A percentile compares a stretch with the other conserved stretches of the same genome.
Evolutionary conservation across 1,140 invertebrate genomes (phyloP).

Genomic region (Halictus rubicundus): DNA sequence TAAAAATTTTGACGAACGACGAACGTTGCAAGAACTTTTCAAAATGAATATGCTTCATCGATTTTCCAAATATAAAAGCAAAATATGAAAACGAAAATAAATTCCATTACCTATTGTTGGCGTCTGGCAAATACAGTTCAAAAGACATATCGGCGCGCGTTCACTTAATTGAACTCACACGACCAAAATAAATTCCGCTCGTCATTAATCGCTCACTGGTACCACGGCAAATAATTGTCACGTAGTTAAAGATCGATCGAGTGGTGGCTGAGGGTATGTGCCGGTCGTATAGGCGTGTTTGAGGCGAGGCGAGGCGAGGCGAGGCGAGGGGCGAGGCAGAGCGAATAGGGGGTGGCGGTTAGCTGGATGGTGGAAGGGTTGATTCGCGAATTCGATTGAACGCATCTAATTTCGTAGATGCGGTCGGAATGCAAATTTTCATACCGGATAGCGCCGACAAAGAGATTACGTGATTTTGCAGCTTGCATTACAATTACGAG

Average conservation of each 20-base stretch:
- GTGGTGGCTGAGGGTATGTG: neutral
- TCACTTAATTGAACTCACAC: neutral
- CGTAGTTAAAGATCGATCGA: slow-evolving; percentile 16
- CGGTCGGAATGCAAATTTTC: slow-evolving; percentile 38
- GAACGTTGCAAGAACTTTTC: no score
- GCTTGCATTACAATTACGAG: slow-evolving; percentile 8
- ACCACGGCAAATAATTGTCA: slow-evolving; percentile 25
- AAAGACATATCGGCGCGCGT: neutral
- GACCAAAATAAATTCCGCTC: slow-evolving; percentile 1
- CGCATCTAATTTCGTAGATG: slow-evolving; percentile 10
- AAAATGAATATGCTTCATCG: no score
- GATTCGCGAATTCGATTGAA: slow-evolving; percentile 26
- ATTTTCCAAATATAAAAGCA: neutral
- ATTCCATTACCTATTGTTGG: neutral
- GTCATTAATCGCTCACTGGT: neutral
- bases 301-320: no score
- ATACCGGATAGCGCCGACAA: neutral
- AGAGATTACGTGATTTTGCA: slow-evolving; percentile 34
- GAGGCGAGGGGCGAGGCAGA: neutral
- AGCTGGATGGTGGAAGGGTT: neutral
- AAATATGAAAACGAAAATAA: no score
- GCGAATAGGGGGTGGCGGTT: no score
- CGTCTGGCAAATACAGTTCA: neutral
- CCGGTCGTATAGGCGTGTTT: no score
- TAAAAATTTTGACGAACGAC: no score